Evolutionary conservation across 1,140 invertebrate genomes (phyloP), one percentile per base, ranked within the genome.

Genomic region (Apis florea): DNA sequence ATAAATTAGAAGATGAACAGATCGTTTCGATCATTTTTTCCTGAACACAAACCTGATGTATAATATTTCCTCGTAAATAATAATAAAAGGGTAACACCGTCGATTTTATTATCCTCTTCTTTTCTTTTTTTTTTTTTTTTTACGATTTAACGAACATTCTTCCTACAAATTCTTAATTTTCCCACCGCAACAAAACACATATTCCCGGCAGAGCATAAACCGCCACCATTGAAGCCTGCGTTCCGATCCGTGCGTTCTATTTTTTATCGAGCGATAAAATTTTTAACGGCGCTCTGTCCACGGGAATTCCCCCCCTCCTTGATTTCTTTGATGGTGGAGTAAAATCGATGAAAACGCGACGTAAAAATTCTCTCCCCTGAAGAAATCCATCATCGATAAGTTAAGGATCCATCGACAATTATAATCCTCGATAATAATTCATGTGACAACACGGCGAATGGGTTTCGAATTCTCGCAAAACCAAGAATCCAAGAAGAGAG

Each of bases 241-340:
- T 54, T 71, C 54, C 63, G 13, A 6, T 8, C n/a, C 26, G 47
- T 72, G 5, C 21, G 17, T 72, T 15, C 49, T 51, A 53, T 59
- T 76, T 68, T 69, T 76, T 61, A 76, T 56, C 72, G 10, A 1
- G 0, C 56, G 53, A 81, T 81, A 68, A 69, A 82, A 68, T 54
- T 67, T 31, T 76, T 63, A 82, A 19, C 13, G 58, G 8, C 56
- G 6, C 2, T 40, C 47, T 51, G 40, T 51, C 19, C 40, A 69
- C 24, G 47, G 47, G 47, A 59, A 76, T 76, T 82, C 63, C 17
- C 68, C 68, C 31, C 21, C 9, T 67, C 26, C 40, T 53, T 1
- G 19, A n/a, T 54, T 66, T 70, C 17, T 3, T 5, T 12, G n/a
- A 13, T 15, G 8, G 17, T 24, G 21, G 9, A 31, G 31, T 17